phyloP scores from a whole-genome alignment of 2,113 vertebrate genomes.

The Syrmaticus mikado region DNA sequence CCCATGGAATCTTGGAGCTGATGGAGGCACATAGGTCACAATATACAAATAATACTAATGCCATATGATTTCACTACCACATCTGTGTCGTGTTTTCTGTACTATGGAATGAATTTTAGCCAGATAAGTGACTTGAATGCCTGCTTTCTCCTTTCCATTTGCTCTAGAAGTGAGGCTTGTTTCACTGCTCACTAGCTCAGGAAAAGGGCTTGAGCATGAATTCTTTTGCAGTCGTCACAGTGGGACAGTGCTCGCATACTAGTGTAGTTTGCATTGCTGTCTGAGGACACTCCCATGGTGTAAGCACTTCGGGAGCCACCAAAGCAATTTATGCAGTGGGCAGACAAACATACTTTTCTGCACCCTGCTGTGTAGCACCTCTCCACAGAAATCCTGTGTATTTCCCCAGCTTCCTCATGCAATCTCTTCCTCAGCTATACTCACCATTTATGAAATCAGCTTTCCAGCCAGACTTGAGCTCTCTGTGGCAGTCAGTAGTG shows the following conservation, averaged over 20 bases:
- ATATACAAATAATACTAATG: slow-evolving; percentile 17
- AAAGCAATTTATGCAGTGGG: slow-evolving; percentile 56
- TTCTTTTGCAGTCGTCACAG: slow-evolving; percentile 38
- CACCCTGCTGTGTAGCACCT: neutral
- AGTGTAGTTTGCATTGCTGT: slow-evolving; percentile 37
- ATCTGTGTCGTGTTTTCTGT: neutral
- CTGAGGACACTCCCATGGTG: slow-evolving; percentile 23
- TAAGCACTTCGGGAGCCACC: slow-evolving; percentile 48
- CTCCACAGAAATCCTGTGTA: neutral
- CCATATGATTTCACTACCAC: neutral
- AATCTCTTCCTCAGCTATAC: neutral
- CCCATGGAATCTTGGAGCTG: neutral
- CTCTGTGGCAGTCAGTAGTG: neutral
- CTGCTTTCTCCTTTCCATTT: neutral
- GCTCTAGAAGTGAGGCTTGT: slow-evolving; percentile 5
- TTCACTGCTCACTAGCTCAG: slow-evolving; percentile 49
- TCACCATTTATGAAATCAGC: neutral
- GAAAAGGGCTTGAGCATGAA: slow-evolving; percentile 16
- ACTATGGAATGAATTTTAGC: slow-evolving; percentile 3
- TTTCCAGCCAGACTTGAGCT: neutral
- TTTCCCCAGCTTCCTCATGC: neutral
- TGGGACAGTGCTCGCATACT: neutral
- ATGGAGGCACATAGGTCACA: neutral
- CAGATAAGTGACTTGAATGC: neutral
- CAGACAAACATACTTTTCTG: neutral